Conservation (phyloP, 2,888 invertebrate species). For the Megaustenia siamemsis region DNA sequence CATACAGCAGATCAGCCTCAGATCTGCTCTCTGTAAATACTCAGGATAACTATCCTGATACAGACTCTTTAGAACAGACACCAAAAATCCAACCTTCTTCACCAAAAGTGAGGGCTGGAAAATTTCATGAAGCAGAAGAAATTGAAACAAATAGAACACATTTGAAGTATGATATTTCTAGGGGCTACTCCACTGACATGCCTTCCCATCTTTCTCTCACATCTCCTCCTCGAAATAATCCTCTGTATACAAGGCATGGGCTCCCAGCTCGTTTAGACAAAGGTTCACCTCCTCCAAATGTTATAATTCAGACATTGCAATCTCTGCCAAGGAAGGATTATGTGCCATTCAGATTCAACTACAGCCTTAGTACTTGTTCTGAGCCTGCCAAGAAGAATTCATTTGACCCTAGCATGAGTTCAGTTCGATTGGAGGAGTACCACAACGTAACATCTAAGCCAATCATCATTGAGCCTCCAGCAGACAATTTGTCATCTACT, state of each 20-base stretch:
- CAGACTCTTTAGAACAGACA: not conserved
- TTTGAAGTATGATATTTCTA: constrained; percentile 47
- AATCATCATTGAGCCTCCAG: constrained; percentile 40
- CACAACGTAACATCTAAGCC: constrained; percentile 48
- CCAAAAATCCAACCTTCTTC: constrained; percentile 19
- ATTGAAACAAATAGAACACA: constrained; percentile 38
- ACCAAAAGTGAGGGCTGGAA: constrained; percentile 46
- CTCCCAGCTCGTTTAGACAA: constrained; percentile 54
- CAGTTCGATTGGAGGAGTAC: constrained; percentile 50
- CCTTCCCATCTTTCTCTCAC: not conserved
- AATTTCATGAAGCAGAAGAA: constrained; percentile 57
- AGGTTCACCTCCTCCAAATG: constrained; percentile 71
- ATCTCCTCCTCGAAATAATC: not conserved
- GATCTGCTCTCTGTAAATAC: not conserved
- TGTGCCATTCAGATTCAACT: constrained; percentile 65
- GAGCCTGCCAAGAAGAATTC: constrained; percentile 56
- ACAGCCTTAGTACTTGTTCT: constrained; percentile 63
- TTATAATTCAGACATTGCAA: constrained; percentile 65
- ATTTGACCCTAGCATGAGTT: constrained; percentile 43
- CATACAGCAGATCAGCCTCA: constrained; percentile 39
- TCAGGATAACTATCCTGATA: not conserved
- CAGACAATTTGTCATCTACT: not conserved
- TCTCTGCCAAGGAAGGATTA: constrained; percentile 45
- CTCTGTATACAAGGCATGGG: not conserved
- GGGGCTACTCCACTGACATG: not conserved